phyloP scores from a whole-genome alignment of 2,113 vertebrate genomes.

The Cepphus grylle region DNA sequence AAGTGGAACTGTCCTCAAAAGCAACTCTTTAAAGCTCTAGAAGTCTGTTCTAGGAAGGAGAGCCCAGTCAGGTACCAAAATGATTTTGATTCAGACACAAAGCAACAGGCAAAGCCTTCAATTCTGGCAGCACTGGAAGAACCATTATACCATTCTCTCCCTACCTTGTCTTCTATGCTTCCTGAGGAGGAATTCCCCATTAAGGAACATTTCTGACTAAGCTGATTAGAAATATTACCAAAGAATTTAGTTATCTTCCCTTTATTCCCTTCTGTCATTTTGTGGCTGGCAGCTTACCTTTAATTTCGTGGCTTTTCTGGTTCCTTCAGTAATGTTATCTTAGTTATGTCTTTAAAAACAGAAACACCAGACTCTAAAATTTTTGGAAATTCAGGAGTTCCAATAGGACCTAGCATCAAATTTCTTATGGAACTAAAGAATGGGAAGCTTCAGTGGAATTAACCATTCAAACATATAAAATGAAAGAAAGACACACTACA shows the following conservation, averaged over 20 bases:
- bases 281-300: not conserved
- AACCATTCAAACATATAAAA: not conserved
- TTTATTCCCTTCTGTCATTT: not conserved
- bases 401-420: not conserved
- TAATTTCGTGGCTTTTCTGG: not conserved
- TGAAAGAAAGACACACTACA: not conserved
- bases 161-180: not conserved
- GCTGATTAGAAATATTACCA: not conserved
- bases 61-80: not conserved
- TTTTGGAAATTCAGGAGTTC: not conserved
- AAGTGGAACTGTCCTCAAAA: not conserved
- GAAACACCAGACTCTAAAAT: not conserved
- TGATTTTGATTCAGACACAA: not conserved
- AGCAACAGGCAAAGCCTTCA: not conserved
- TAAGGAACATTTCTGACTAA: not conserved
- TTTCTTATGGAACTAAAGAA: not conserved
- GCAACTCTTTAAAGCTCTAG: not conserved
- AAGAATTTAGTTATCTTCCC: not conserved
- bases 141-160: not conserved
- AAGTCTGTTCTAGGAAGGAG: not conserved
- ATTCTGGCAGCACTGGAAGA: not conserved
- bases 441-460: not conserved
- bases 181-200: not conserved
- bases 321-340: not conserved
- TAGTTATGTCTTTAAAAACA: not conserved